Percentiles rank a stretch among this genome's conserved stretches.
Evolutionary conservation across 2,113 vertebrate species (phyloP).

Genomic region (Lepisosteus oculatus): DNA sequence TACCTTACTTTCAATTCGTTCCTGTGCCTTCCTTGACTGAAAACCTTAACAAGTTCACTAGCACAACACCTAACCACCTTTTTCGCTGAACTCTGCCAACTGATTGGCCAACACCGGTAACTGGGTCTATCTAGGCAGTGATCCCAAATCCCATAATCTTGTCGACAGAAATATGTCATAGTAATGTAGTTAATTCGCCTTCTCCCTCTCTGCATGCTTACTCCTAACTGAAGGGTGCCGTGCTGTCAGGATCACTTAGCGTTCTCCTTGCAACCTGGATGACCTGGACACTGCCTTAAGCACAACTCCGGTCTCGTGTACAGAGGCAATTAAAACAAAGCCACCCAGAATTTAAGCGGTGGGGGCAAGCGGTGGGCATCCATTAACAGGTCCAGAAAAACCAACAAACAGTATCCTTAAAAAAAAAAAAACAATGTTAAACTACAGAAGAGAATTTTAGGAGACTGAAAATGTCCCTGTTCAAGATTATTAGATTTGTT

Average conservation of each 20-base stretch:
- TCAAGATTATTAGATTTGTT: too few relatives aligned
- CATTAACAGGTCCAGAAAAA: too few relatives aligned
- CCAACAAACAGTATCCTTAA: too few relatives aligned
- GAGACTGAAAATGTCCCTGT: too few relatives aligned
- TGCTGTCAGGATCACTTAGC: constrained; percentile 25
- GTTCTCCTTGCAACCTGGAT: constrained; percentile 2
- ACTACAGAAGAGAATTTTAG: too few relatives aligned
- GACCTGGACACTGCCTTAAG: constrained; percentile 20
- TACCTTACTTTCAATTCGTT: constrained; percentile 31
- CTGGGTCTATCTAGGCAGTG: constrained; percentile 50
- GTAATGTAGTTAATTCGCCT: constrained; percentile 60
- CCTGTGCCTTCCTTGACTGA: constrained; percentile 28
- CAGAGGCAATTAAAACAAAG: too few relatives aligned
- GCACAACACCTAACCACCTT: constrained; percentile 38
- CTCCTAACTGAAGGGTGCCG: constrained; percentile 14
- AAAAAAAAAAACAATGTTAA: too few relatives aligned
- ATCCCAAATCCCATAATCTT: constrained; percentile 72
- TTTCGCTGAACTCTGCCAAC: constrained; percentile 31
- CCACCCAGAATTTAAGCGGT: too few relatives aligned
- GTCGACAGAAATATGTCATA: constrained; percentile 55
- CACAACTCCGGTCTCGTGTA: too few relatives aligned
- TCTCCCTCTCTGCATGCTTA: constrained; percentile 31
- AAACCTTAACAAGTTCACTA: constrained; percentile 51
- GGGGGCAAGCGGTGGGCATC: too few relatives aligned
- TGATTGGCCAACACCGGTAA: constrained; percentile 57